Evolutionary conservation across 2,113 vertebrate species (phyloP), one percentile per base, ranked within the genome.

Genomic region (Cettia cetti): DNA sequence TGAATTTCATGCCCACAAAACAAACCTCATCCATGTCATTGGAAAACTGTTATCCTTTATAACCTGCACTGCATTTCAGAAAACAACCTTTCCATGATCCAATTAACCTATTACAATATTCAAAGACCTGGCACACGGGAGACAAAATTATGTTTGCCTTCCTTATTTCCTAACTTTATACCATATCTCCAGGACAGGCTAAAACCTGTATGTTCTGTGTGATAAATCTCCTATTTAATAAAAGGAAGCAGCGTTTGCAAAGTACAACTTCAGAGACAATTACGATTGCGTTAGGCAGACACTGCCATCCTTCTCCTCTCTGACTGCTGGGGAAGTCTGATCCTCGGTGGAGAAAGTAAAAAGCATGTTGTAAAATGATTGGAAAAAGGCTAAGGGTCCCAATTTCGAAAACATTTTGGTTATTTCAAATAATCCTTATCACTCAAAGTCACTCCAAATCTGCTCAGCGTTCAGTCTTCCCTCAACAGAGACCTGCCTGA

Each of bases 61-160:
- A 93, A 78, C 47, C 70, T 49, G 82, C 39, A 18, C 90, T 80
- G 65, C 50, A 26, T 92, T 97, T 97, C 18, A 20, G 75, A 86
- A 94, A 97, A 64, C 45, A 94, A 97, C 69, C 52, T 94, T 82
- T 91, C 57, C 56, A 5, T 95, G 95, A 96, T 96, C 96, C 95
- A 97, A 96, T 96, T 96, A 97, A 96, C 87, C 94, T 97, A 96
- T 97, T 97, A 95, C 57, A 96, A 78, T 93, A 96, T 96, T 95
- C 81, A 97, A 97, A 97, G 74, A 94, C 83, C 88, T 64, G 5
- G 93, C 64, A 82, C 78, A 82, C 40, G 60, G 78, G 92, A 93
- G 89, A 89, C 59, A 89, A 94, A 97, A 92, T 83, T 52, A 96
- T 95, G 82, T 96, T 96, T 98, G 65, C 94, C 71, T 79, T 66